Percentiles rank a stretch among this genome's conserved stretches.
Evolutionary conservation across 2,797 vertebrate species (phyloP).

Genomic region (Sebastes oblongus): DNA sequence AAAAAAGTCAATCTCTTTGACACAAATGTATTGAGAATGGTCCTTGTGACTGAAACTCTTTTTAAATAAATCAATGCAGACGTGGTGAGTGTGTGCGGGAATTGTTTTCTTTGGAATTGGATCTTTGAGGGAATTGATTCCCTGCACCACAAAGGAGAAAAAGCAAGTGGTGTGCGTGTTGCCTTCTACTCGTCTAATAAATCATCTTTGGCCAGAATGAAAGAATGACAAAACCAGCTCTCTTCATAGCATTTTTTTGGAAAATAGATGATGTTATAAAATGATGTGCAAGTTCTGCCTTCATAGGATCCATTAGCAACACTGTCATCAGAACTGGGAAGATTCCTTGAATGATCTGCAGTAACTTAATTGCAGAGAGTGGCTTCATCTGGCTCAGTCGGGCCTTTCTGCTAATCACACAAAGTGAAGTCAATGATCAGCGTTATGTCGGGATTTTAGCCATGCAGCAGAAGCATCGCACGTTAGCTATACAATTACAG

Average conservation of each 20-base stretch:
- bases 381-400: constrained; percentile 45
- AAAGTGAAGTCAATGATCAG: constrained; percentile 73
- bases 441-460: constrained; percentile 43
- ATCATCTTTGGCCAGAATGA: not conserved
- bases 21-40: not conserved
- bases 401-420: constrained; percentile 68
- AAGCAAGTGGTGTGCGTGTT: not conserved
- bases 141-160: not conserved
- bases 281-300: constrained; percentile 9
- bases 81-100: not conserved
- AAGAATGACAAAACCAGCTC: not conserved
- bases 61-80: not conserved
- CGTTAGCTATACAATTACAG: constrained; percentile 36
- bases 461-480: constrained; percentile 40
- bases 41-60: not conserved
- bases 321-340: constrained; percentile 3
- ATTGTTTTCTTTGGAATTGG: not conserved
- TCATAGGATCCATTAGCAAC: constrained; percentile 16
- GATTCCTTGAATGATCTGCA: constrained; percentile 41
- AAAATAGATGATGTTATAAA: not conserved
- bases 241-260: not conserved
- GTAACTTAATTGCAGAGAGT: constrained; percentile 67
- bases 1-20: not conserved
- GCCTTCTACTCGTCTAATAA: not conserved
- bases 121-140: not conserved